Conservation (phyloP, 2,797 vertebrate genomes). For the Melanotaenia parkinsoni region DNA sequence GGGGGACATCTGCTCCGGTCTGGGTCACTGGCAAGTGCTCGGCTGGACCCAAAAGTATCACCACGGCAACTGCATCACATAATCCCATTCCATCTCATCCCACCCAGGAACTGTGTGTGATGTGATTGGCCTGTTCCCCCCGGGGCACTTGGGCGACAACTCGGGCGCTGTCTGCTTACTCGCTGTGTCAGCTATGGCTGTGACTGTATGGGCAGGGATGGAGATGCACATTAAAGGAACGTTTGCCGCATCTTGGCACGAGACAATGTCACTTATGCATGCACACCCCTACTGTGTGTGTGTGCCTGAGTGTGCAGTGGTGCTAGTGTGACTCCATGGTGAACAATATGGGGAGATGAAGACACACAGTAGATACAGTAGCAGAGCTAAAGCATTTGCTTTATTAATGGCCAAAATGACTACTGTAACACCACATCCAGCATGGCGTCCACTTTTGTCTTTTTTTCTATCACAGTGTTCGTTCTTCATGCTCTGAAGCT, state of each 20-base stretch:
- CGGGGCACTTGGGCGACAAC: constrained; percentile 61
- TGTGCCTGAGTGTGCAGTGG: constrained; percentile 33
- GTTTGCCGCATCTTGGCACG: constrained; percentile 75
- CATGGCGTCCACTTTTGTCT: too few species aligned
- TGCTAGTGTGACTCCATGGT: constrained; percentile 44
- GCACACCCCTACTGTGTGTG: constrained; percentile 63
- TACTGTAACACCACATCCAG: too few species aligned
- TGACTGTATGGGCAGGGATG: constrained; percentile 64
- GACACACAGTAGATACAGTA: constrained; percentile 14
- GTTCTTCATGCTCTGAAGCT: too few species aligned
- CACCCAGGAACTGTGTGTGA: constrained; percentile 64
- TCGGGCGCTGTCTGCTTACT: constrained; percentile 72
- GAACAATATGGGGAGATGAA: constrained; percentile 35
- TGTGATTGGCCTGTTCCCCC: constrained; percentile 73
- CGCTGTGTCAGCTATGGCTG: constrained; percentile 76
- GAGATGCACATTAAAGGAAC: constrained; percentile 69
- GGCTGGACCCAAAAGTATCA: constrained; percentile 73
- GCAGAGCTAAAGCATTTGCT: not conserved
- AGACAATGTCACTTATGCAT: constrained; percentile 76
- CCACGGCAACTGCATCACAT: constrained; percentile 73
- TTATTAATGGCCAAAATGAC: not conserved
- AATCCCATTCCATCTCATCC: constrained; percentile 74
- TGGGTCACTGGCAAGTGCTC: constrained; percentile 76
- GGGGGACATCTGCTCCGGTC: constrained; percentile 76
- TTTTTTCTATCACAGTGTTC: too few species aligned